Conservation (phyloP, 2,888 invertebrate species). For the Eutolmus rufibarbis region DNA sequence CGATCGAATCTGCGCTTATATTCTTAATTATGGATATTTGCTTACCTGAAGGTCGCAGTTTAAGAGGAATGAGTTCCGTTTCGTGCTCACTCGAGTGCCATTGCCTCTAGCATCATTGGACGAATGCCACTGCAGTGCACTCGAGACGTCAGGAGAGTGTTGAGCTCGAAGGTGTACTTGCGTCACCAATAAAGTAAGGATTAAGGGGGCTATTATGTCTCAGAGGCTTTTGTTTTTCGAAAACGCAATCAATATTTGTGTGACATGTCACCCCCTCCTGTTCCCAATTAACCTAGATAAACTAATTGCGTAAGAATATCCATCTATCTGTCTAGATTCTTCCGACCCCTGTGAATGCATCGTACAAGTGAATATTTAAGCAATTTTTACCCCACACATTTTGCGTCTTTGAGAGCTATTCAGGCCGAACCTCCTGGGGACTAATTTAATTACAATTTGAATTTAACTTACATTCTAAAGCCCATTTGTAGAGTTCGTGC, state of each 20-base stretch:
- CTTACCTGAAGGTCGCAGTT: slow-evolving; percentile 1
- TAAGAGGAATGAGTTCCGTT: neutral
- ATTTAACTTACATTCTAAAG: slow-evolving; percentile 81
- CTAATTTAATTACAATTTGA: neutral
- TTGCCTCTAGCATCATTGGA: slow-evolving; percentile 19
- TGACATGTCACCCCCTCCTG: neutral
- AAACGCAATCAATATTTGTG: neutral
- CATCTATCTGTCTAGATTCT: neutral
- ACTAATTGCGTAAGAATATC: neutral
- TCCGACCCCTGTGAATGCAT: neutral
- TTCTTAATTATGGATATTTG: neutral
- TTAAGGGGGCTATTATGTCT: neutral
- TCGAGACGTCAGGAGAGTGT: neutral
- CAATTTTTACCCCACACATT: neutral
- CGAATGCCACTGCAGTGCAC: neutral
- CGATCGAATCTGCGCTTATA: neutral
- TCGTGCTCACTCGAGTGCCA: neutral
- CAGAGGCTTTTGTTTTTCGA: neutral
- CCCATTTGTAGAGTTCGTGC: slow-evolving; percentile 91
- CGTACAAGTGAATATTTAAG: neutral
- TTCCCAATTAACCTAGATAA: neutral
- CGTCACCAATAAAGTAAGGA: slow-evolving; percentile 7
- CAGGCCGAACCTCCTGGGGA: neutral
- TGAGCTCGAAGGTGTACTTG: neutral
- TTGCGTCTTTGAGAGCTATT: neutral